Evolutionary conservation across 2,797 vertebrate species (phyloP), one percentile per base, ranked within the genome.

Genomic region (Australoheros facetus): DNA sequence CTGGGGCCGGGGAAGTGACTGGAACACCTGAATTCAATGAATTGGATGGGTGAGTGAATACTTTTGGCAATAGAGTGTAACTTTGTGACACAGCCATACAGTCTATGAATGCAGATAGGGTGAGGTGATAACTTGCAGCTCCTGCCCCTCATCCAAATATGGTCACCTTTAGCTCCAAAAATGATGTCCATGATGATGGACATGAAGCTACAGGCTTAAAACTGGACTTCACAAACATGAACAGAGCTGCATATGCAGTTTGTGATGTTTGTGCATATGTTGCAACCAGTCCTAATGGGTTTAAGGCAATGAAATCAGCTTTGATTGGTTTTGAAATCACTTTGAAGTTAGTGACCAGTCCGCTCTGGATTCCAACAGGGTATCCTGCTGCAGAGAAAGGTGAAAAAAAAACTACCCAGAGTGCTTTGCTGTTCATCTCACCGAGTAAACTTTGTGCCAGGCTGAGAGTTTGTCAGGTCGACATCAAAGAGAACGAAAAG

Each of bases 401-500:
- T 64, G 14, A n/a, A 11, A 76, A 51, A 53, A 59, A 78, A 81
- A 75, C n/a, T 16, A 19, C 69, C 56, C 72, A 55, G 64, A 11
- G 7, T 23, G 69, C 78, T 73, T 75, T 42, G 58, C 75, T 75
- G 75, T 32, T 85, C 48, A 11, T 73, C 45, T 57, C 71, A 77
- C 34, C 58, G 26, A 56, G 53, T 30, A 57, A 83, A 74, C 66
- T 86, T 80, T 80, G 53, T 82, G 84, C 89, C 83, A 83, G 81
- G 81, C 71, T 80, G 57, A 79, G 74, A 84, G 51, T 70, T 56
- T 82, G 77, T 84, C 83, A 76, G 87, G 85, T 85, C 32, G 75
- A 83, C 87, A 78, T 93, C 89, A 93, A 88, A 92, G 86, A 87
- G 69, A 79, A 80, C 11, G n/a, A 37, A 81, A 45, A 54, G 69